Percentiles rank a stretch among this genome's conserved stretches.
Conservation (phyloP, 2,797 vertebrate species). For the Staurois parvus region DNA sequence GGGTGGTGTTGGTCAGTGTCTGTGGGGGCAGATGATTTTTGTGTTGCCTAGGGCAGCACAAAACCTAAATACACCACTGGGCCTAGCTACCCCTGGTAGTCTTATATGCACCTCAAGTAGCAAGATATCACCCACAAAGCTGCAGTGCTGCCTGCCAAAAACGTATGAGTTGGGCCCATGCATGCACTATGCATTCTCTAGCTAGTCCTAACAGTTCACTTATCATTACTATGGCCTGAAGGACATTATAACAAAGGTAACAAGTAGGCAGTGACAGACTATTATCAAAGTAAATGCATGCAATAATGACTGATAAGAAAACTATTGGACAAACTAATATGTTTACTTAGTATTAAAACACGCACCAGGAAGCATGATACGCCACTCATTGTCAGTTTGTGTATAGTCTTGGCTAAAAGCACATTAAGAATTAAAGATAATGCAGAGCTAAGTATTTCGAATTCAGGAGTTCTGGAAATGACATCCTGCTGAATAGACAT, state of each 20-base stretch:
- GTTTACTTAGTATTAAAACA: not conserved
- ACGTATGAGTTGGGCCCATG: too few species aligned
- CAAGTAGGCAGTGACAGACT: not conserved
- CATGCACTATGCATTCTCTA: too few species aligned
- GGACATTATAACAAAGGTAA: not conserved
- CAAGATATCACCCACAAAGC: too few species aligned
- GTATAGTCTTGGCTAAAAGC: not conserved
- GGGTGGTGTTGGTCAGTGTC: too few species aligned
- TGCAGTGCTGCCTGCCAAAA: too few species aligned
- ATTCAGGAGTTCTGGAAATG: not conserved
- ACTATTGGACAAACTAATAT: not conserved
- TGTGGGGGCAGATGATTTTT: too few species aligned
- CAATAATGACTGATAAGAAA: not conserved
- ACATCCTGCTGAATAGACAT: slow-evolving; percentile 9
- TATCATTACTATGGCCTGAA: not conserved
- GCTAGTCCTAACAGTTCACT: too few species aligned
- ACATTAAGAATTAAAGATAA: not conserved
- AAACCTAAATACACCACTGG: too few species aligned
- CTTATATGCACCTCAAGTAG: too few species aligned
- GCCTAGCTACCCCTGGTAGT: too few species aligned
- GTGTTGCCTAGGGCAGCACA: too few species aligned
- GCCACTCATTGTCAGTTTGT: not conserved
- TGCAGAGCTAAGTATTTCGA: not conserved
- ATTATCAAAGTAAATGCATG: not conserved
- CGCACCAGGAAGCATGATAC: not conserved